phyloP scores from a whole-genome alignment of 2,888 invertebrate genomes.

The Epiblema foenella region DNA sequence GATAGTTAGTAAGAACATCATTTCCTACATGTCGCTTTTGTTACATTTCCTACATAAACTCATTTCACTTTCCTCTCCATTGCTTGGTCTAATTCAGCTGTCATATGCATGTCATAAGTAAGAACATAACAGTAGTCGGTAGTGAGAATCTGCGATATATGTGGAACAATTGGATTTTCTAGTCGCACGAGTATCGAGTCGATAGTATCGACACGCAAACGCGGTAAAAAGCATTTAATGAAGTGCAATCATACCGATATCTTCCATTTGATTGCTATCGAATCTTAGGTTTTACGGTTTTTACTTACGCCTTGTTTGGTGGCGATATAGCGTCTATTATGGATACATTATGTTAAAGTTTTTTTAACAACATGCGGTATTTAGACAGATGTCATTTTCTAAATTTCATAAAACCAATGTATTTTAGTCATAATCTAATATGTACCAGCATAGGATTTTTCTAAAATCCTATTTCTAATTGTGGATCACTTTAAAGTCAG shows the following conservation, averaged over 20 bases:
- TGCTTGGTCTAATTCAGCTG: conserved; percentile 48
- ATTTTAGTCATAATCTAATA: too few relatives aligned
- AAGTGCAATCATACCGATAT: conserved; percentile 38
- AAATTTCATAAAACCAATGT: too few relatives aligned
- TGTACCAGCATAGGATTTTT: too few relatives aligned
- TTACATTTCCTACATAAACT: conserved; percentile 31
- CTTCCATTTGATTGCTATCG: conserved; percentile 32
- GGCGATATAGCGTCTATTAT: conserved; percentile 2
- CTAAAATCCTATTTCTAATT: too few relatives aligned
- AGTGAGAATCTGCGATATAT: conserved; percentile 33
- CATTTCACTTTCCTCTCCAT: conserved; percentile 29
- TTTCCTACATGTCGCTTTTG: conserved; percentile 30
- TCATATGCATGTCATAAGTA: conserved; percentile 35
- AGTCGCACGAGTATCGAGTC: conserved; percentile 50
- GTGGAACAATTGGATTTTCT: conserved; percentile 52
- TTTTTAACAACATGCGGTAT: too few relatives aligned
- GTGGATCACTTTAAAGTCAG: too few relatives aligned
- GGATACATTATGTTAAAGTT: too few relatives aligned
- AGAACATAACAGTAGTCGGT: conserved; percentile 12
- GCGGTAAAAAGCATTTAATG: conserved; percentile 41
- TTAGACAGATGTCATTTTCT: too few relatives aligned
- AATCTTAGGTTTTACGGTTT: conserved; percentile 22
- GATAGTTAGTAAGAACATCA: conserved; percentile 14
- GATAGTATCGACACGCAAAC: conserved; percentile 50
- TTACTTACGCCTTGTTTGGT: background rate